These are phyloP conservation scores for Herminia tarsipennalis DNA, from an alignment of 2,888 invertebrate genomes.

Conservation along the genomic window DNA sequence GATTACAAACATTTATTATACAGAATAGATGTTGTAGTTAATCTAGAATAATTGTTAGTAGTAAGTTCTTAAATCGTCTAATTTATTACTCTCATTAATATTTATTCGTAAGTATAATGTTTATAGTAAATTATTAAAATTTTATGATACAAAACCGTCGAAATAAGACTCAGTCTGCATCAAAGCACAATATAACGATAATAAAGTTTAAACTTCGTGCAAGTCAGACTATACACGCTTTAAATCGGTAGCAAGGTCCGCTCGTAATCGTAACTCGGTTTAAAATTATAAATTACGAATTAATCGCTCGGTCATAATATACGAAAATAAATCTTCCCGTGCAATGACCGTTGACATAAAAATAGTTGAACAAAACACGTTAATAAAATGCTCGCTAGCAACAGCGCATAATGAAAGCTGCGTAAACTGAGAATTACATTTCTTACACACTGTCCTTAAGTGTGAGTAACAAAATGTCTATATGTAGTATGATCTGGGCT, in stretches of 20 bases:
- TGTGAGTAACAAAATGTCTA: conserved; percentile 10
- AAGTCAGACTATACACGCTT: background rate
- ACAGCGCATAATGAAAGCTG: conserved; percentile 52
- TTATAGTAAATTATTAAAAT: background rate
- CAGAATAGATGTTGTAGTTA: too few relatives aligned
- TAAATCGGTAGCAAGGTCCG: conserved; percentile 5
- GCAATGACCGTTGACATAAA: conserved; percentile 54
- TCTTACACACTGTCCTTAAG: conserved; percentile 37
- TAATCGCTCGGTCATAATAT: conserved; percentile 24
- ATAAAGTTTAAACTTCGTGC: conserved; percentile 14
- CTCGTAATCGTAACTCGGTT: background rate
- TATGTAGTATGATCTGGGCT: too few relatives aligned
- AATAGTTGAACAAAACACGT: conserved; percentile 54
- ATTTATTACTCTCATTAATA: background rate
- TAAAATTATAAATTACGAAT: conserved; percentile 17
- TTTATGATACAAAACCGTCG: background rate
- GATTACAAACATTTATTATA: too few relatives aligned
- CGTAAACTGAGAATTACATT: conserved; percentile 51
- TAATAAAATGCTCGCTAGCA: conserved; percentile 51
- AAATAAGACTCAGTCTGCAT: background rate
- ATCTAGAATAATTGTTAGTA: too few relatives aligned
- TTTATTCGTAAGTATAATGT: background rate
- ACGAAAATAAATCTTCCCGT: conserved; percentile 39
- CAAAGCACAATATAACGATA: conserved; percentile 14
- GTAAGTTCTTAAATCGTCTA: too few relatives aligned